Percentiles rank a stretch among this genome's conserved stretches.
Evolutionary conservation across 2,888 invertebrate genomes (phyloP).

Genomic region (Rosalia funebris): DNA sequence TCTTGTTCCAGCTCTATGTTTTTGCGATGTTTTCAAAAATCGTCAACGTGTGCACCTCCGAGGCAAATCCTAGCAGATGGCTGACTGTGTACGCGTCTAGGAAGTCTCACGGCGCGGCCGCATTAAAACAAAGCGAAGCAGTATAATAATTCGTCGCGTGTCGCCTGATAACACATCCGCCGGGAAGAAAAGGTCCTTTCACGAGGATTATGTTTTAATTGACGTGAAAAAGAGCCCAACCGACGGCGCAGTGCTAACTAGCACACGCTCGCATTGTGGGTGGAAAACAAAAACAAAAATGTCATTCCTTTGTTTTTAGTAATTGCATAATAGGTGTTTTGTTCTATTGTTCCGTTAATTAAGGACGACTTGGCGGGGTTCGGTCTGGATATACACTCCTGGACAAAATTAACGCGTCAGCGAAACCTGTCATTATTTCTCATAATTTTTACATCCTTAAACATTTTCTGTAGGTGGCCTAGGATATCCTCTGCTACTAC

Average conservation of each 20-base stretch:
- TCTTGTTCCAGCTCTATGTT: too few species aligned
- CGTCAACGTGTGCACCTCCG: too few species aligned
- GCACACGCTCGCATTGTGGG: slow-evolving; percentile 49
- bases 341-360: slow-evolving; percentile 50
- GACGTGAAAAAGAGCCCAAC: slow-evolving; percentile 48
- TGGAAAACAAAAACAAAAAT: slow-evolving; percentile 47
- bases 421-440: too few species aligned
- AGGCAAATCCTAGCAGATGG: too few species aligned
- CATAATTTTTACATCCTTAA: too few species aligned
- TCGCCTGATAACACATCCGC: slow-evolving; percentile 44
- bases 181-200: slow-evolving; percentile 38
- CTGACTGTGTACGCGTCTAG: background rate
- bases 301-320: slow-evolving; percentile 40
- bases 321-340: slow-evolving; percentile 55
- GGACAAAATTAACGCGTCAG: too few species aligned
- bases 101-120: slow-evolving; percentile 19
- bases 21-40: too few species aligned
- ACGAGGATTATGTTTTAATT: slow-evolving; percentile 43
- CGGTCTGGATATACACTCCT: too few species aligned
- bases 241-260: slow-evolving; percentile 48
- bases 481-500: too few species aligned
- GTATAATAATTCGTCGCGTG: slow-evolving; percentile 44
- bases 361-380: slow-evolving; percentile 32
- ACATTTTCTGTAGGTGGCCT: too few species aligned
- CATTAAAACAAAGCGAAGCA: slow-evolving; percentile 14